These are phyloP conservation scores for Pteromalus puparum DNA, from an alignment of 1,140 invertebrate genomes.

Conservation along the genomic window DNA sequence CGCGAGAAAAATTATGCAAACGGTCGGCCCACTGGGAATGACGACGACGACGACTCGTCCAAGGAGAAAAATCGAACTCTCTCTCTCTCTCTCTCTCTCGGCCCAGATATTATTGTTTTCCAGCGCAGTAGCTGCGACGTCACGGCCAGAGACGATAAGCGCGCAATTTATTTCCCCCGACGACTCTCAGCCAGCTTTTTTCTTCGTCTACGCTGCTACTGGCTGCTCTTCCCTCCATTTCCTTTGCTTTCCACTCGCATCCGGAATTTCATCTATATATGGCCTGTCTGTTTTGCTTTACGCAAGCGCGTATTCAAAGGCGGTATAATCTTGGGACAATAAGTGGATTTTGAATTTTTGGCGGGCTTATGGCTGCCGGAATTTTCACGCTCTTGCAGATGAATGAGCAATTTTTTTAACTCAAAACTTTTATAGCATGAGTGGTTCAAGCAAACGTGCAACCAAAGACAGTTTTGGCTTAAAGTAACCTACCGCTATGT, in stretches of 20 bases:
- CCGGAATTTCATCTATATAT: conserved; percentile 18
- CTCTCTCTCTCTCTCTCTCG: neutral
- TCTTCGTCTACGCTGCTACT: neutral
- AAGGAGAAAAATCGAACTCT: conserved; percentile 41
- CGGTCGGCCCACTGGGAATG: neutral
- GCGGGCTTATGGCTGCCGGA: too few species aligned
- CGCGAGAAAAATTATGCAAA: conserved; percentile 39
- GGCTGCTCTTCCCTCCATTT: neutral
- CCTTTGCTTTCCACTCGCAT: conserved; percentile 12
- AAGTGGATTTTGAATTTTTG: neutral
- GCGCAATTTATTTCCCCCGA: conserved; percentile 44
- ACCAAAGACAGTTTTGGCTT: too few species aligned
- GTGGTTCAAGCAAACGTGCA: too few species aligned
- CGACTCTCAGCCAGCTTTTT: conserved; percentile 1
- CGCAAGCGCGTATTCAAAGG: neutral
- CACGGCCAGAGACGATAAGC: conserved; percentile 47
- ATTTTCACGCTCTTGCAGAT: too few species aligned
- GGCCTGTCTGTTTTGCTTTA: neutral
- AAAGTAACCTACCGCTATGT: too few species aligned
- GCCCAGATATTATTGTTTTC: conserved; percentile 50
- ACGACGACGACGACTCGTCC: neutral
- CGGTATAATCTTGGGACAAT: too few species aligned
- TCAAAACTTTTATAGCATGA: too few species aligned
- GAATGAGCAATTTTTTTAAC: too few species aligned
- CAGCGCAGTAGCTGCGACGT: conserved; percentile 12